Base-by-base conservation (phyloP, 1,140 invertebrate genomes). In the Argopecten irradians region DNA sequence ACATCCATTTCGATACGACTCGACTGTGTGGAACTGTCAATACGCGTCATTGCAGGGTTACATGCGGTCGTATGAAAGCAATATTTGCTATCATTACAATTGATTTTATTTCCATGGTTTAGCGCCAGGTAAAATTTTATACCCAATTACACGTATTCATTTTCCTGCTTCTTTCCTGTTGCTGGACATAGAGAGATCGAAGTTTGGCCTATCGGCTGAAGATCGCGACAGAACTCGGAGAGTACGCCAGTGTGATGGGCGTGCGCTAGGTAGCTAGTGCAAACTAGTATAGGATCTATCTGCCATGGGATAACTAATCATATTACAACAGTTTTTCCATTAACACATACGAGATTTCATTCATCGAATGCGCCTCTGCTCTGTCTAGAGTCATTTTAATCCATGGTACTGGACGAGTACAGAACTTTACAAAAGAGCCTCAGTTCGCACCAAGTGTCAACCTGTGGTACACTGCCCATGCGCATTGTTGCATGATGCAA, bases 381-480 rank as follows among this genome's bases (percentile, higher is more conserved):
- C n/a, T 16, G 55, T 71, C 55, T 71, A 11, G 55, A 28, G 8
- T 71, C 55, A 28, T 71, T 71, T 71, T n/a, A 3, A 5, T n/a
- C 8, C 55, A 71, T 16, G 55, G 5, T 28, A n/a, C 28, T 71
- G 55, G 55, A 71, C n/a, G 22, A 28, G 55, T 71, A n/a, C 1
- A n/a, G 55, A 71, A 71, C 55, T 71, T 71, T 16, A 11, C n/a
- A n/a, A 71, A 71, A 71, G 8, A 71, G n/a, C 55, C 28, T 71
- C 55, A n/a, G 28, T n/a, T 71, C 55, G n/a, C 55, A n/a, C 28
- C n/a, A 28, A 71, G 55, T 71, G 55, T 71, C 55, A 71, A 71
- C 55, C 55, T 71, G 55, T 71, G 55, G 55, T n/a, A n/a, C 55
- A 71, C 16, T 71, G 55, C 55, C 55, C 55, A 71, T 71, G 55